phyloP scores from a whole-genome alignment of 2,113 vertebrate species.

The Penelope pileata region DNA sequence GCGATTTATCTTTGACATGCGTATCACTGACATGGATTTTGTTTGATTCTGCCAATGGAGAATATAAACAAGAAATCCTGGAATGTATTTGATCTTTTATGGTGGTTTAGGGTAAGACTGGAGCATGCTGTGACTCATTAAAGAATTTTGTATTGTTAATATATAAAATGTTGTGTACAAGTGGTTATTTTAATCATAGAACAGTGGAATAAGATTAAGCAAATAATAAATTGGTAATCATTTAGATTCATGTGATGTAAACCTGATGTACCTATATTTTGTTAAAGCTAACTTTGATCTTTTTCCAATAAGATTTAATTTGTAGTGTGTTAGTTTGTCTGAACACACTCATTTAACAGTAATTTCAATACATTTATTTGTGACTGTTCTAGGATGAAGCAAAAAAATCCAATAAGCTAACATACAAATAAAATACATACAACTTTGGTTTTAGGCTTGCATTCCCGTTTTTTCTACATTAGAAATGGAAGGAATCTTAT shows the following conservation, averaged over 20 bases:
- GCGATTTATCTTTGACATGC: background rate
- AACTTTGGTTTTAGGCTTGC: background rate
- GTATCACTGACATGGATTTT: background rate
- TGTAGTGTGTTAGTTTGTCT: background rate
- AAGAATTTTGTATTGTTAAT: background rate
- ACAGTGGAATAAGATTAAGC: background rate
- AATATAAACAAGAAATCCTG: conserved; percentile 34
- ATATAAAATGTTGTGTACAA: background rate
- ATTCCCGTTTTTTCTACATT: background rate
- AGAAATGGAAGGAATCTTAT: background rate
- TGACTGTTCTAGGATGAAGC: background rate
- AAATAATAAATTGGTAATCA: background rate
- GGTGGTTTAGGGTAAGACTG: background rate
- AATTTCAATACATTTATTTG: conserved; percentile 9
- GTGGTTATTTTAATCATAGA: background rate
- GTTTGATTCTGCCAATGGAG: background rate
- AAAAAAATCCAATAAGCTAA: background rate
- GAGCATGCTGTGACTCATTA: background rate
- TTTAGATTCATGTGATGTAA: background rate
- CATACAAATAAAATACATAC: background rate
- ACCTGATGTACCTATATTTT: background rate
- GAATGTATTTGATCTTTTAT: background rate
- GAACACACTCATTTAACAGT: background rate
- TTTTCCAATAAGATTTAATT: conserved; percentile 13
- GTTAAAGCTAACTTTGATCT: background rate